Evolutionary conservation across 2,113 vertebrate genomes (phyloP).

Genomic region (human (Homo sapiens)): DNA sequence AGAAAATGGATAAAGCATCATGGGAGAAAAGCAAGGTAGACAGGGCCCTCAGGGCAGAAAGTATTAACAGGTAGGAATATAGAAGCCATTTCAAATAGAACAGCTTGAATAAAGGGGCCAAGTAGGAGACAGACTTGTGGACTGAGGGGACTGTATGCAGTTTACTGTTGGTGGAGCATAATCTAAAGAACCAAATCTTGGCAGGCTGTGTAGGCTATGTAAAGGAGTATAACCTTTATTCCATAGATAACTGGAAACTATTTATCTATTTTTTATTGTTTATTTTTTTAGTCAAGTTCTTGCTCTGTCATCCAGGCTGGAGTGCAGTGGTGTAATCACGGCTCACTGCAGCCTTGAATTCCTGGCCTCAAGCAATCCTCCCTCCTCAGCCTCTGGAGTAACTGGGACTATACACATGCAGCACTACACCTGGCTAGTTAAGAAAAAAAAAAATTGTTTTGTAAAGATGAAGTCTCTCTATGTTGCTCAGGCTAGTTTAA

Average conservation of each 20-base stretch:
- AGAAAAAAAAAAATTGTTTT: too few relatives aligned
- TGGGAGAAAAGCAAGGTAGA: neutral
- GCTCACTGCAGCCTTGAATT: too few relatives aligned
- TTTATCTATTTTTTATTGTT: neutral
- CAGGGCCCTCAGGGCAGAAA: neutral
- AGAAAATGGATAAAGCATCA: neutral
- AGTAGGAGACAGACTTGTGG: neutral
- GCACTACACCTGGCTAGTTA: too few relatives aligned
- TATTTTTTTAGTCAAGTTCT: too few relatives aligned
- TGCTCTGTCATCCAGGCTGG: too few relatives aligned
- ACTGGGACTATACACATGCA: too few relatives aligned
- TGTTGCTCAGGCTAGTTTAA: too few relatives aligned
- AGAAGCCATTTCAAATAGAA: neutral
- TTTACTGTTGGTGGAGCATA: neutral
- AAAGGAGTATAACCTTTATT: neutral
- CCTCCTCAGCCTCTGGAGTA: too few relatives aligned
- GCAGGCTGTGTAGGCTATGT: neutral
- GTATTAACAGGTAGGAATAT: too few relatives aligned
- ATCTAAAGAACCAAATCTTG: neutral
- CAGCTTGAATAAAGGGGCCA: neutral
- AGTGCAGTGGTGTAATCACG: too few relatives aligned
- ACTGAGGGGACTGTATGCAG: neutral
- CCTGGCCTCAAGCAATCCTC: too few relatives aligned
- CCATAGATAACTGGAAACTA: neutral
- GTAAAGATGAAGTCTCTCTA: too few relatives aligned